A percentile compares a stretch with the other conserved stretches of the same genome.
These are phyloP conservation scores for Xerus rutilus DNA, from an alignment of 2,797 vertebrate species.

Conservation along the genomic window DNA sequence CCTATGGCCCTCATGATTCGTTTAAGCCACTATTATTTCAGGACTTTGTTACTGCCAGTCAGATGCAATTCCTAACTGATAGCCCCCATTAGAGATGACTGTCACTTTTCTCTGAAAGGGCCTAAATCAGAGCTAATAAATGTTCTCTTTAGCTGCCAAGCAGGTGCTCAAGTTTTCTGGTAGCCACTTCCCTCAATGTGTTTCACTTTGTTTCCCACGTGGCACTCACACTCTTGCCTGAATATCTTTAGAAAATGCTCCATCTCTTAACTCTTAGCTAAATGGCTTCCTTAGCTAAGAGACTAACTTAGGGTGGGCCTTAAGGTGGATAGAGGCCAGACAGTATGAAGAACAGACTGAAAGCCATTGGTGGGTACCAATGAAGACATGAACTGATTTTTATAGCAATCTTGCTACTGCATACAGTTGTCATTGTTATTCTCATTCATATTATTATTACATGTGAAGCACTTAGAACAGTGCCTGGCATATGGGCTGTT, in stretches of 20 bases:
- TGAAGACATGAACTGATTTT: background rate
- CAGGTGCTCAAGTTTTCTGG: background rate
- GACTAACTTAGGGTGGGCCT: background rate
- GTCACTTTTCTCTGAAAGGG: background rate
- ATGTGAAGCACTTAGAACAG: background rate
- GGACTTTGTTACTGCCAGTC: background rate
- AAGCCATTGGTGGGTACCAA: background rate
- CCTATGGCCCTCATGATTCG: background rate
- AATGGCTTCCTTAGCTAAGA: background rate
- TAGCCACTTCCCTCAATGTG: background rate
- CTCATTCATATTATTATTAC: background rate
- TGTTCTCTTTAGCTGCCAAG: background rate
- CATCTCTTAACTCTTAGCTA: background rate
- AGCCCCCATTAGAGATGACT: background rate
- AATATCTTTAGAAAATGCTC: background rate
- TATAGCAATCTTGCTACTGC: background rate
- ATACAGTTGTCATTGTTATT: background rate
- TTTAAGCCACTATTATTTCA: background rate
- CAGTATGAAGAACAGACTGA: background rate
- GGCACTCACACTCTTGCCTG: background rate
- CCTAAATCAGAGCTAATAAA: background rate
- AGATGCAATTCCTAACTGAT: background rate
- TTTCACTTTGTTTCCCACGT: slow-evolving; percentile 16
- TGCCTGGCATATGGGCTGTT: background rate
- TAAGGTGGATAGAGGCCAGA: background rate